phyloP scores from a whole-genome alignment of 1,140 invertebrate species.

The Ostrea edulis region DNA sequence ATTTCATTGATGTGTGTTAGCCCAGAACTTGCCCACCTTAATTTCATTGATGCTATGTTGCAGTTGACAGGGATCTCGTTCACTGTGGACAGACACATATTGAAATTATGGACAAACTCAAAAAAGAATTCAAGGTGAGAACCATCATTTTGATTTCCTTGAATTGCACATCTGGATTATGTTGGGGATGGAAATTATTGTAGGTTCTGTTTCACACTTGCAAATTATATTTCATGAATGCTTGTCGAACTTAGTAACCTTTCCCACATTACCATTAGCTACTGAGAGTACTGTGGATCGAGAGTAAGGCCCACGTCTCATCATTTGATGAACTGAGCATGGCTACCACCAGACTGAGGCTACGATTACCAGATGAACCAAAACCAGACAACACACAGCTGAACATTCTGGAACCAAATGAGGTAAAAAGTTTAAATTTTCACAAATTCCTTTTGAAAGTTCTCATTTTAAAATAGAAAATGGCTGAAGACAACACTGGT shows the following conservation, averaged over 20 bases:
- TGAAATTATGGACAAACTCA: conserved; percentile 83
- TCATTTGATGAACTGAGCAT: conserved; percentile 88
- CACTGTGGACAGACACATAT: conserved; percentile 82
- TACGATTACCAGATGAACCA: conserved; percentile 80
- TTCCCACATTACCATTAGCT: conserved; percentile 61
- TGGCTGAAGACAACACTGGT: too few relatives aligned
- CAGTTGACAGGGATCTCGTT: conserved; percentile 74
- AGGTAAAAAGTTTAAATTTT: conserved; percentile 74
- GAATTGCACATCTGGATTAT: not conserved
- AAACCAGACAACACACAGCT: conserved; percentile 68
- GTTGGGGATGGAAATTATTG: not conserved
- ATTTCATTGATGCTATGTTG: conserved; percentile 34
- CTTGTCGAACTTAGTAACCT: not conserved
- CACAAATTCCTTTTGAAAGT: too few relatives aligned
- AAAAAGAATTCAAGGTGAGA: conserved; percentile 86
- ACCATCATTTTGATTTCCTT: not conserved
- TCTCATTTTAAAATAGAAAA: too few relatives aligned
- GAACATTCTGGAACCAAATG: conserved; percentile 78
- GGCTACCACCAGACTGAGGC: conserved; percentile 85
- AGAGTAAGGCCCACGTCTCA: conserved; percentile 82
- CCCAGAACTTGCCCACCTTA: too few relatives aligned
- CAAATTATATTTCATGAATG: not conserved
- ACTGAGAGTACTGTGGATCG: conserved; percentile 83
- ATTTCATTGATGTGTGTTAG: too few relatives aligned
- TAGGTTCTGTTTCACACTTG: too few relatives aligned